Base-by-base conservation (phyloP, 2,113 vertebrate genomes). In the Scatophagus argus region DNA sequence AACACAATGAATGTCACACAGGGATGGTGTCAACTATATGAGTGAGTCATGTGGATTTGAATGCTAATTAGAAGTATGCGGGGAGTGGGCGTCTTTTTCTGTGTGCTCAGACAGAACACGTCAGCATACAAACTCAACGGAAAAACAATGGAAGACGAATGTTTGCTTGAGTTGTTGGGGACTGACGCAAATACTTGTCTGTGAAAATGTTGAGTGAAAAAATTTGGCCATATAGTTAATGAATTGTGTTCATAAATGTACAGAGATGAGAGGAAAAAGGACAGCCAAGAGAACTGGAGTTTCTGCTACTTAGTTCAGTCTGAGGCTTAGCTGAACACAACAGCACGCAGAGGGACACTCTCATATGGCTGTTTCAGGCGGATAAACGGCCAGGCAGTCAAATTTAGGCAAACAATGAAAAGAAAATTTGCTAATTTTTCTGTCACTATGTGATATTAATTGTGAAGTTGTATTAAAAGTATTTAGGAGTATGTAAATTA, bases 1-100 rank as follows among this genome's bases (percentile, higher is more conserved):
- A 58, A 73, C 47, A n/a, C 36, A 62, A 52, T 51, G 46, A 32
- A 73, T 69, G 34, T n/a, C n/a, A n/a, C n/a, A n/a, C n/a, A n/a
- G n/a, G n/a, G n/a, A n/a, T n/a, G n/a, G 32, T 52, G 60, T 71
- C 65, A 16, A 41, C 34, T n/a, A 47, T n/a, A 43, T 43, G 44
- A 67, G 34, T 0, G 25, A 49, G 25, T 34, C 51, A 17, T 67
- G 38, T n/a, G 25, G 74, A 31, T 51, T 47, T 72, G 19, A 79
- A 51, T 62, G 61, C 19, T 21, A 54, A n/a, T 78, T 62, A 78
- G 55, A 25, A 34, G n/a, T 12, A 58, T 6, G 27, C 12, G 4
- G 21, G n/a, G 19, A 11, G 34, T 3, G 11, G 12, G 31, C 29
- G 64, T 21, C 6, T 21, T 27, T n/a, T 21, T 25, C 1, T 39